Base-by-base conservation (phyloP, 2,113 vertebrate genomes). In the Lontra canadensis region DNA sequence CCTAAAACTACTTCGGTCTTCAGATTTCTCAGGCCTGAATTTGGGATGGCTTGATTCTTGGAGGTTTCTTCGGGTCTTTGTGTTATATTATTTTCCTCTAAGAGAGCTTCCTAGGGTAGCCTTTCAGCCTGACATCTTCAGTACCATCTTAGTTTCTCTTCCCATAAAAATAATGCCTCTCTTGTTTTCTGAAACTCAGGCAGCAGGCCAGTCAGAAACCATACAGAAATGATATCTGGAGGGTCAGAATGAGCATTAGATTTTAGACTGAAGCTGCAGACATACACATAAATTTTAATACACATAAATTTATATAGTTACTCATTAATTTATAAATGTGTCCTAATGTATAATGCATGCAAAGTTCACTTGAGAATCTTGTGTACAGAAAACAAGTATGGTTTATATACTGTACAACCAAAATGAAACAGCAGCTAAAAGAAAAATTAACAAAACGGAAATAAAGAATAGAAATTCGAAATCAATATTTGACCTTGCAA, bases 151-250 rank as follows among this genome's bases (percentile, higher is more conserved):
- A 95, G 86, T 98, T 98, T 94, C 97, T 98, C 71, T 92, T 97
- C 90, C 96, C 98, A 98, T 98, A 99, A 99, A 99, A 99, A 99
- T 98, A 99, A 98, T 83, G 88, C 97, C 98, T 98, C 97, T 97
- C 73, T 97, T 95, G 65, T 97, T 99, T 98, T 98, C 97, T 97
- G 96, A 98, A 99, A 99, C 98, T 98, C 99, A 98, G 98, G 98
- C 98, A 99, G 98, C 97, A 98, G 98, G 99, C 99, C 99, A 99
- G 98, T 99, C 99, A 96, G 98, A 98, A 98, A 98, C 88, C 94
- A 97, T 97, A 98, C 85, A 97, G 92, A 98, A 98, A 98, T 98
- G 98, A 97, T 96, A 96, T 96, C 97, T 97, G 96, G 96, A 98
- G 97, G 97, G 98, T 97, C 97, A 94, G 92, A 98, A 98, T 98